phyloP scores from a whole-genome alignment of 1,140 invertebrate genomes.

The Danaus melanippus region DNA sequence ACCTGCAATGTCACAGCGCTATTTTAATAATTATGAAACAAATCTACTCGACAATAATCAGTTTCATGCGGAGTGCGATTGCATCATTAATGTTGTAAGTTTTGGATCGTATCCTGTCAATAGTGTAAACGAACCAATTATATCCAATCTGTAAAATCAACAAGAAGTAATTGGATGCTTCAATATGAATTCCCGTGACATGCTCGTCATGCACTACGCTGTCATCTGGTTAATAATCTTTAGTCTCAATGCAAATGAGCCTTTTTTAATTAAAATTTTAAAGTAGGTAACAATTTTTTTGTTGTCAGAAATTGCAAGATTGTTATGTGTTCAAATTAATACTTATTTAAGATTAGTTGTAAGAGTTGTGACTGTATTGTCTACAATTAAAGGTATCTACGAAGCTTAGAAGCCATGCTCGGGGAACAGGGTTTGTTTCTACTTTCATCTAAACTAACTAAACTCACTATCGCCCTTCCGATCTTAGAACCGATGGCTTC shows the following conservation, averaged over 20 bases:
- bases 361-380: no score
- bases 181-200: constrained; percentile 9
- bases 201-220: constrained; percentile 20
- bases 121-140: constrained; percentile 9
- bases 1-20: constrained; percentile 18
- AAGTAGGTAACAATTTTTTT: no score
- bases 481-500: constrained; percentile 61
- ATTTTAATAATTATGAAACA: background rate
- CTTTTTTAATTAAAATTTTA: no score
- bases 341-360: no score
- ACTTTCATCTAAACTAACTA: constrained; percentile 19
- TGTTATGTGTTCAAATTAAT: no score
- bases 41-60: constrained; percentile 4
- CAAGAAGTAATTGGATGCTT: constrained; percentile 5
- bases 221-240: constrained; percentile 5
- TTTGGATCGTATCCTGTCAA: constrained; percentile 5
- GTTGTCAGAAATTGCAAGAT: no score
- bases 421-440: constrained; percentile 17
- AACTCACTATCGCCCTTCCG: constrained; percentile 24
- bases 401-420: constrained; percentile 30
- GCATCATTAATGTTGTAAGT: constrained; percentile 1
- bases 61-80: constrained; percentile 17
- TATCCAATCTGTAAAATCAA: constrained; percentile 9
- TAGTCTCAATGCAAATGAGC: no score
- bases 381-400: constrained; percentile 6